Evolutionary conservation across 2,113 vertebrate species (phyloP).

Genomic region (Thalassarche chlororhynchos): DNA sequence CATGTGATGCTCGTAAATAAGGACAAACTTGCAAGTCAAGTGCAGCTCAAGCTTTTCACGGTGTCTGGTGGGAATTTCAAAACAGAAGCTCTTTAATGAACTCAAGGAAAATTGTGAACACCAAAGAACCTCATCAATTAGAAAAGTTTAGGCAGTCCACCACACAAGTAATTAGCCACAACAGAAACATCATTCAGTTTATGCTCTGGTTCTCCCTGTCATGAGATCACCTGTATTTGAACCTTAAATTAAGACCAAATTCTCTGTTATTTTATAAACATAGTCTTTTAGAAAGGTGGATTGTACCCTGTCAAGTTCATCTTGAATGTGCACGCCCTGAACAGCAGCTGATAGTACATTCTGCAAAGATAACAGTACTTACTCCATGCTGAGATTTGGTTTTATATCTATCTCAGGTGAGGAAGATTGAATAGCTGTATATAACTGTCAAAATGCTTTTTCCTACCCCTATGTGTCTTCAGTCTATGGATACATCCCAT

Average conservation of each 20-base stretch:
- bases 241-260: background rate
- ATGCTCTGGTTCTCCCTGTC: background rate
- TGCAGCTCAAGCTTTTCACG: background rate
- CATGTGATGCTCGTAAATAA: background rate
- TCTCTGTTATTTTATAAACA: background rate
- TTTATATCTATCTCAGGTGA: background rate
- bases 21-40: background rate
- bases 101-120: background rate
- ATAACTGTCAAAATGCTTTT: background rate
- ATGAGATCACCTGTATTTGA: background rate
- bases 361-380: background rate
- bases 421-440: background rate
- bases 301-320: background rate
- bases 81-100: background rate
- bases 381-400: background rate
- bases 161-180: background rate
- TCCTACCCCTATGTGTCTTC: background rate
- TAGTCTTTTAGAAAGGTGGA: background rate
- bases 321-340: background rate
- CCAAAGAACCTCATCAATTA: background rate
- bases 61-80: background rate
- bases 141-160: background rate
- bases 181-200: background rate
- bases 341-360: background rate
- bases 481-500: background rate